Base-by-base conservation (phyloP, 2,113 vertebrate species). In the Gila orcuttii region DNA sequence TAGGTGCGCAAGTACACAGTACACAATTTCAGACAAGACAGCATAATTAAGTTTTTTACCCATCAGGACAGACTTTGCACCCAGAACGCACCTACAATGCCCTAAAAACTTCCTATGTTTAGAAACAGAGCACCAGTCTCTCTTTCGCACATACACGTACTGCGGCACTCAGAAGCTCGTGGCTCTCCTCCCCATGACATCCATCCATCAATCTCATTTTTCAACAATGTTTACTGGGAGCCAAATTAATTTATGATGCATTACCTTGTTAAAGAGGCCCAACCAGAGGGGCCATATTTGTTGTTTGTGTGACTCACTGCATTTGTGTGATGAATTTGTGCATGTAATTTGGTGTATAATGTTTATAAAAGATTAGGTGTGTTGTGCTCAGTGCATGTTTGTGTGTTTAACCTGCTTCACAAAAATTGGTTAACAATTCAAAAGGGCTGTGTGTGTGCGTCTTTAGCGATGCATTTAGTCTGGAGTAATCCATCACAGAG, bases 401-500 rank as follows among this genome's bases (percentile, higher is more conserved):
- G 62, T 79, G 64, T 74, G 77, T 86, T 83, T 50, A 73, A 83
- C 81, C 66, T 59, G 81, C 77, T 83, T 73, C 19, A 33, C 62
- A 68, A 82, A 69, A 69, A 82, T 69, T 85, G 47, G 59, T 68
- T 80, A 28, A 57, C 28, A 45, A 79, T 69, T 23, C 47, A 52
- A 36, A 31, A 59, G 60, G 62, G 36, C 17, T 25, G 31, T 82
- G 79, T 86, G 68, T 84, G 68, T 83, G 68, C 74, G 59, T 83
- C 50, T 83, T 62, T 89, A 85, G 83, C 60, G 47, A 87, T 88
- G 90, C 79, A 93, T 92, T 91, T 90, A 91, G 87, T 84, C 69
- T 81, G 85, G 64, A 87, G 92, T 92, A 92, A 94, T 95, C 93
- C 89, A 92, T 94, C 93, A 93, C 87, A 89, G 84, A 90, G 87